Evolutionary conservation across 2,113 vertebrate species (phyloP).

Genomic region (Steatornis caripensis): DNA sequence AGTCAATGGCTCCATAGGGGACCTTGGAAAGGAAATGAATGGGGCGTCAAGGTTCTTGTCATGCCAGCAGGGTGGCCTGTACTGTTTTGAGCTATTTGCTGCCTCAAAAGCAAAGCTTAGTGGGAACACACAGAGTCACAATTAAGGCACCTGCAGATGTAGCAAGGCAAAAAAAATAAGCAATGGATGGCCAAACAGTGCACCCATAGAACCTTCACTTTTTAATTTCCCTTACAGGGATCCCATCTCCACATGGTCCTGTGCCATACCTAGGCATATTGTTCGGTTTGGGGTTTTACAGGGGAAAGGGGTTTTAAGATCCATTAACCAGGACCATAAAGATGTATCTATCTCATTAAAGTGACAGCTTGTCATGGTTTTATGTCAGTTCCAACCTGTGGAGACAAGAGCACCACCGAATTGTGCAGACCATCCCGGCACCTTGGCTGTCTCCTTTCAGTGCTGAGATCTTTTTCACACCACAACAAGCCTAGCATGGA

Average conservation of each 20-base stretch:
- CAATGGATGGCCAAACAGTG: neutral
- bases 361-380: neutral
- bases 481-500: neutral
- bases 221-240: neutral
- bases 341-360: neutral
- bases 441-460: neutral
- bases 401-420: neutral
- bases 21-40: neutral
- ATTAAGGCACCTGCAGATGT: neutral
- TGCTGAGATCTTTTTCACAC: neutral
- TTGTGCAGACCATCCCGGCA: neutral
- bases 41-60: neutral
- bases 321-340: neutral
- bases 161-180: neutral
- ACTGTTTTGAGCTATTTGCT: neutral
- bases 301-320: neutral
- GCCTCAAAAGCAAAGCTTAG: neutral
- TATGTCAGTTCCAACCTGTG: neutral
- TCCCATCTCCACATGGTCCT: neutral
- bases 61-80: neutral
- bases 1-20: neutral
- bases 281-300: neutral
- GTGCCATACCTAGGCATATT: neutral
- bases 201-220: neutral
- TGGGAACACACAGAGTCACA: neutral